These are phyloP conservation scores for Hypercompe scribonia DNA, from an alignment of 2,888 invertebrate genomes.

Conservation along the genomic window DNA sequence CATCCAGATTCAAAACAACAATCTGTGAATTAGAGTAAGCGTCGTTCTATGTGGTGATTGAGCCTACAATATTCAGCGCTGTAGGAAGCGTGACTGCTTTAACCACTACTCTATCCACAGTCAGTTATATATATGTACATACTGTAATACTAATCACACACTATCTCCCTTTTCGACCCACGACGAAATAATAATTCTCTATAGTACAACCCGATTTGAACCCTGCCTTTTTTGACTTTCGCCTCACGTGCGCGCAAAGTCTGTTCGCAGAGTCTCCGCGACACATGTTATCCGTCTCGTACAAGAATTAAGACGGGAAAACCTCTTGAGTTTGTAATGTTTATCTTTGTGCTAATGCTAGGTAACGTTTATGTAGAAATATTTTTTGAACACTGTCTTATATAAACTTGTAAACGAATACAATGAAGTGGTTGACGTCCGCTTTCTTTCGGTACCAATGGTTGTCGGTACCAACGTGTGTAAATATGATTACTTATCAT, in stretches of 20 bases:
- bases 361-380: background rate
- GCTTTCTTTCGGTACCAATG: too few relatives aligned
- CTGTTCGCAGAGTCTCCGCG: constrained; percentile 24
- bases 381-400: background rate
- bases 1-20: too few relatives aligned
- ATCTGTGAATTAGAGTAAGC: too few relatives aligned
- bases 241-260: constrained; percentile 40
- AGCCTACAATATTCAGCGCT: too few relatives aligned
- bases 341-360: background rate
- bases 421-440: too few relatives aligned
- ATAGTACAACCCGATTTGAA: background rate
- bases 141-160: background rate
- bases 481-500: too few relatives aligned
- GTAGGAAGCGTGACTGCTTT: too few relatives aligned
- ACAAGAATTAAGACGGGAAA: constrained; percentile 35
- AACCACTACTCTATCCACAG: too few relatives aligned
- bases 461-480: too few relatives aligned
- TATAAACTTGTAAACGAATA: too few relatives aligned
- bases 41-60: too few relatives aligned
- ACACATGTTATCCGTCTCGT: constrained; percentile 43
- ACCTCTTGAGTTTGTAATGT: constrained; percentile 1
- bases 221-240: constrained; percentile 23
- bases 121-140: too few relatives aligned
- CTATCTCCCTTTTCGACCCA: background rate
- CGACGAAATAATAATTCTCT: background rate